Conservation (phyloP, 1,140 invertebrate genomes). For the Calycopis cecrops region DNA sequence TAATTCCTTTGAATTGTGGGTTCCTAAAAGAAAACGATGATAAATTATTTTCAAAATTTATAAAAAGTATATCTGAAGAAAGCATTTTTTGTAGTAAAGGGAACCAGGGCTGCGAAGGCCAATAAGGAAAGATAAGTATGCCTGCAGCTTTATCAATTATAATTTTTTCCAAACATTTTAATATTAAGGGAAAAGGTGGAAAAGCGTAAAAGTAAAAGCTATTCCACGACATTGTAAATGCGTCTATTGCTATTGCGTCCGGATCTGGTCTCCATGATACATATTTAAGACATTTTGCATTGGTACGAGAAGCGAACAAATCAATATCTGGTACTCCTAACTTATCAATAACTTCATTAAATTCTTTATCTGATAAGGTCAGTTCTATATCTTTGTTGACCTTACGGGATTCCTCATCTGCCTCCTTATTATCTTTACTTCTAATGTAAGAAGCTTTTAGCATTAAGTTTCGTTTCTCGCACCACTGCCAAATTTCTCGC, state of each 20-base stretch:
- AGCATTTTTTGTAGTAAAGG: constrained; percentile 14
- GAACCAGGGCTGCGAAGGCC: constrained; percentile 23
- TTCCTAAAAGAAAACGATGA: constrained; percentile 19
- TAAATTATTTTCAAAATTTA: background rate
- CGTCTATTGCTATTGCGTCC: background rate
- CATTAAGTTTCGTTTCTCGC: background rate
- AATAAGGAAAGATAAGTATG: constrained; percentile 13
- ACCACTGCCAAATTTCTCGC: constrained; percentile 1
- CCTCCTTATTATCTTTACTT: constrained; percentile 6
- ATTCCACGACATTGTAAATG: background rate
- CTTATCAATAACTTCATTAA: background rate
- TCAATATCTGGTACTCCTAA: background rate
- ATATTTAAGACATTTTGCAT: background rate
- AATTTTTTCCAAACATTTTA: constrained; percentile 5
- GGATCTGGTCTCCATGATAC: background rate
- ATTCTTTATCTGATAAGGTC: constrained; percentile 11
- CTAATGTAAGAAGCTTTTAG: constrained; percentile 13
- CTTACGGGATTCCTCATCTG: constrained; percentile 14
- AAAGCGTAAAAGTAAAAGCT: constrained; percentile 15
- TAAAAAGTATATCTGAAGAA: background rate
- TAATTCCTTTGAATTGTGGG: constrained; percentile 3
- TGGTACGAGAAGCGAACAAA: constrained; percentile 2
- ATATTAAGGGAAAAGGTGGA: background rate
- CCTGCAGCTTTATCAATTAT: constrained; percentile 2
- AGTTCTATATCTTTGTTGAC: constrained; percentile 17